These are phyloP conservation scores for Penaeus vannamei DNA, from an alignment of 1,140 invertebrate species.

Conservation along the genomic window DNA sequence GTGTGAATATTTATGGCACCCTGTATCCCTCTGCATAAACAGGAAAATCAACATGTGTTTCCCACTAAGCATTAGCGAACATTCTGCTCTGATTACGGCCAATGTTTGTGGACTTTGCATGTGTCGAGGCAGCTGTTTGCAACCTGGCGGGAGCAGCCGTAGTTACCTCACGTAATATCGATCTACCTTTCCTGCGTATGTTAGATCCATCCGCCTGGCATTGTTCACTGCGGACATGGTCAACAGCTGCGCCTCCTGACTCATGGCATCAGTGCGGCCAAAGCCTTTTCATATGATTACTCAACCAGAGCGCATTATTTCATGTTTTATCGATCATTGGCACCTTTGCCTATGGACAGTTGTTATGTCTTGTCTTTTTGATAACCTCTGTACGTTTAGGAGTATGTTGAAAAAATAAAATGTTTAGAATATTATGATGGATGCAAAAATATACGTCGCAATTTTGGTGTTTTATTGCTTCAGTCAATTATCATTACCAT, in stretches of 20 bases:
- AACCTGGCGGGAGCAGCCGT: constrained; percentile 23
- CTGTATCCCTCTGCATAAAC: background rate
- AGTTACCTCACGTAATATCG: constrained; percentile 34
- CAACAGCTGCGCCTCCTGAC: background rate
- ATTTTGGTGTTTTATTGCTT: too few species aligned
- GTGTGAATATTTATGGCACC: background rate
- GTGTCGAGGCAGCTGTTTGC: constrained; percentile 38
- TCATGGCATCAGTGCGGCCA: background rate
- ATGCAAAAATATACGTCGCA: too few species aligned
- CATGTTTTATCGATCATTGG: too few species aligned
- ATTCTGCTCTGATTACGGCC: background rate
- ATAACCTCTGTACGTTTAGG: too few species aligned
- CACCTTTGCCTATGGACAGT: too few species aligned
- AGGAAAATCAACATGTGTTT: background rate
- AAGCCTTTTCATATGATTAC: constrained; percentile 2
- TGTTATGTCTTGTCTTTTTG: too few species aligned
- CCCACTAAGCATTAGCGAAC: background rate
- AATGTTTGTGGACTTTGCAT: constrained; percentile 30
- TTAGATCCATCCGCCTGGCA: constrained; percentile 1
- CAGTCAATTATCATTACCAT: too few species aligned
- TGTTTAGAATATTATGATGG: too few species aligned
- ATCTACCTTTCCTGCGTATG: constrained; percentile 47
- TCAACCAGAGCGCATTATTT: background rate
- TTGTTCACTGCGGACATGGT: background rate
- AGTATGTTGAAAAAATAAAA: too few species aligned